A percentile compares a stretch with the other conserved stretches of the same genome.
phyloP scores from a whole-genome alignment of 2,888 invertebrate genomes.

The Aphodius granarius region DNA sequence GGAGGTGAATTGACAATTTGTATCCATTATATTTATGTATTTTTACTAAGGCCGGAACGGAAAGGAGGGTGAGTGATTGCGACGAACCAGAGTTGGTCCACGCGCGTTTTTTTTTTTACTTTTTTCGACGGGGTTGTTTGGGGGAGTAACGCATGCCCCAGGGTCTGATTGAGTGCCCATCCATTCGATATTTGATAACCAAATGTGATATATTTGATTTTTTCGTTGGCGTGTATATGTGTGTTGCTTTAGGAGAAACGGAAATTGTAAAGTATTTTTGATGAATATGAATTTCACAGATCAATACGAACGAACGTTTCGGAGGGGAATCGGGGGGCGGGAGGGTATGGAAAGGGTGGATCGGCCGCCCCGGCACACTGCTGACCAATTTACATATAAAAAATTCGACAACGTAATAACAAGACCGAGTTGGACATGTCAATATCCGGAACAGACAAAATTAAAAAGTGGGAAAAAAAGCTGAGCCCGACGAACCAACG shows the following conservation, averaged over 20 bases:
- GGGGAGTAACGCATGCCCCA: constrained; percentile 46
- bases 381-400: constrained; percentile 28
- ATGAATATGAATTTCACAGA: constrained; percentile 26
- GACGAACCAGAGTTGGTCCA: constrained; percentile 31
- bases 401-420: constrained; percentile 27
- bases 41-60: constrained; percentile 45
- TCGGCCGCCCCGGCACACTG: constrained; percentile 13
- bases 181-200: constrained; percentile 48
- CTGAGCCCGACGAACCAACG: constrained; percentile 23
- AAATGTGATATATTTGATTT: constrained; percentile 49
- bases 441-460: constrained; percentile 27
- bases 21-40: constrained; percentile 53
- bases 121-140: constrained; percentile 42
- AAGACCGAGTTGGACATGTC: constrained; percentile 28
- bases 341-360: not conserved
- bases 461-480: constrained; percentile 27
- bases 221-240: constrained; percentile 25
- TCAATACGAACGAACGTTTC: constrained; percentile 16
- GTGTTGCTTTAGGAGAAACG: constrained; percentile 17
- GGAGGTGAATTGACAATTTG: constrained; percentile 52
- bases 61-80: constrained; percentile 39
- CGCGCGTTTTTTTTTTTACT: constrained; percentile 20
- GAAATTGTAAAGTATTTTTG: constrained; percentile 29
- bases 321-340: too few relatives aligned
- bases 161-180: constrained; percentile 46